Conservation (phyloP, 2,797 vertebrate species). For the Mastacembelus armatus region DNA sequence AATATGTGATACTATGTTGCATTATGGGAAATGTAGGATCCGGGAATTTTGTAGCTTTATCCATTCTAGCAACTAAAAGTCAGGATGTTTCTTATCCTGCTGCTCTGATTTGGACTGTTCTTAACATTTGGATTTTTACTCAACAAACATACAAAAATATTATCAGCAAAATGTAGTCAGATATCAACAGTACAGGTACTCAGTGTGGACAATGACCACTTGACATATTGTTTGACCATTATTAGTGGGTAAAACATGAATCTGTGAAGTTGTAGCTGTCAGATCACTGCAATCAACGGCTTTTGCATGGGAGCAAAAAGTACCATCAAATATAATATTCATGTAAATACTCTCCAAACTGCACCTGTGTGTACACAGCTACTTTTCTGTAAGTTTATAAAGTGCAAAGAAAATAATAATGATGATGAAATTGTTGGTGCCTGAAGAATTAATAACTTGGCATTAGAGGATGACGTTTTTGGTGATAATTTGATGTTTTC, state of each 20-base stretch:
- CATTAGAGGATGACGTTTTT: conserved; percentile 3
- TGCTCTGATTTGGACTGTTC: neutral
- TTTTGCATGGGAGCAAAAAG: no score
- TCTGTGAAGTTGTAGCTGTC: no score
- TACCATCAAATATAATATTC: neutral
- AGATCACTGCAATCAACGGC: no score
- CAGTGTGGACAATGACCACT: no score
- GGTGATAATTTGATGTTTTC: neutral
- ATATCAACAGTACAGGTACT: no score
- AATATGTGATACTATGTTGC: no score
- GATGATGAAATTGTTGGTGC: neutral
- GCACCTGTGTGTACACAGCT: neutral
- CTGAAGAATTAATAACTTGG: neutral
- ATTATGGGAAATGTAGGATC: neutral
- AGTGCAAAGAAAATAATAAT: neutral
- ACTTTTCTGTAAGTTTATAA: neutral
- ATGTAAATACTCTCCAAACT: neutral
- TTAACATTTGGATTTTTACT: neutral
- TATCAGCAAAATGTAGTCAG: neutral
- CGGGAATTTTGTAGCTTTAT: neutral
- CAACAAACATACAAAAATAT: neutral
- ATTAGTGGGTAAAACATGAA: no score
- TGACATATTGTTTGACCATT: neutral
- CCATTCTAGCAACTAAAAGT: neutral
- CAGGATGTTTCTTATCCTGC: neutral